Conservation (phyloP, 1,140 invertebrate species). For the Rhynchophorus ferrugineus region DNA sequence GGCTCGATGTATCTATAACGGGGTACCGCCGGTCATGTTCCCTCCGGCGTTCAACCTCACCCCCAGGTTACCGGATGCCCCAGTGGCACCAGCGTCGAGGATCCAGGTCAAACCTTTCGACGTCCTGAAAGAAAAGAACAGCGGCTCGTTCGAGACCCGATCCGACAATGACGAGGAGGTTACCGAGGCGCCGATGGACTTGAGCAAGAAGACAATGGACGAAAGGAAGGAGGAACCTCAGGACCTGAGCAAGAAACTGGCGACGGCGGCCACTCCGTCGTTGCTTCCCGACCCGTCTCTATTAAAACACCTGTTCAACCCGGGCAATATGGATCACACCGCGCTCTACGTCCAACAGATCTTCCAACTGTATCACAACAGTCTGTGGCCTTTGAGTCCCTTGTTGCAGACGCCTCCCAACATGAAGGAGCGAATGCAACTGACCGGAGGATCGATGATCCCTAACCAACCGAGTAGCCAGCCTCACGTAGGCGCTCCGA, state of each 20-base stretch:
- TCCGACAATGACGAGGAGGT: conserved; percentile 41
- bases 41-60: conserved; percentile 21
- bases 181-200: conserved; percentile 63
- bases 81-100: conserved; percentile 28
- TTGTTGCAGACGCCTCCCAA: conserved; percentile 52
- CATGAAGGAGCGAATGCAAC: conserved; percentile 56
- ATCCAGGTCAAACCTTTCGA: conserved; percentile 59
- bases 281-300: conserved; percentile 35
- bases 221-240: conserved; percentile 34
- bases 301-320: conserved; percentile 47
- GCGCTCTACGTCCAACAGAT: conserved; percentile 49
- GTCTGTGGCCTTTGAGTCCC: conserved; percentile 44
- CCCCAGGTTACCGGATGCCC: conserved; percentile 10
- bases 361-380: conserved; percentile 43
- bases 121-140: conserved; percentile 47
- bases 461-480: conserved; percentile 40
- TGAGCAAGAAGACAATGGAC: conserved; percentile 65
- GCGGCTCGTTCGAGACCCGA: conserved; percentile 40
- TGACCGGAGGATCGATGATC: conserved; percentile 59
- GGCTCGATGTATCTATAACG: conserved; percentile 7
- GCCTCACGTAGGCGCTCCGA: background rate
- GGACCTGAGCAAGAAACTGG: conserved; percentile 39
- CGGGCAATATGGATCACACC: conserved; percentile 48
- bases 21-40: conserved; percentile 22
- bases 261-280: conserved; percentile 20